Conservation (phyloP, 2,888 invertebrate genomes). For the Aphidoletes aphidimyza region DNA sequence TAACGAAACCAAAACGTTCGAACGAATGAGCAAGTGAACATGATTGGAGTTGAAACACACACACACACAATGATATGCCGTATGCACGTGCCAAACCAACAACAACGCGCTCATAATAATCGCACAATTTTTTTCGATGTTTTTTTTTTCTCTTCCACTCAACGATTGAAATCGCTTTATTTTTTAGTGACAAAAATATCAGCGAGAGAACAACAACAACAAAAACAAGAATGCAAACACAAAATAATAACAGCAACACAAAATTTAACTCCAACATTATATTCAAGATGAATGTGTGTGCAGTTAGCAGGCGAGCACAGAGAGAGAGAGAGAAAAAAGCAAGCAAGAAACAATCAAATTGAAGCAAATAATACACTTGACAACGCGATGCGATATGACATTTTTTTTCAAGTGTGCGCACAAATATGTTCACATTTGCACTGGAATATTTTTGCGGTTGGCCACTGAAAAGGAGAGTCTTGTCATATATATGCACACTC, state of each 20-base stretch:
- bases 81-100: constrained; percentile 39
- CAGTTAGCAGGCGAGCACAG: background rate
- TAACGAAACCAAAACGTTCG: background rate
- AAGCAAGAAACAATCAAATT: no score
- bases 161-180: background rate
- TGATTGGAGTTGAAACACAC: no score
- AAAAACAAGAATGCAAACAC: no score
- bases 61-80: background rate
- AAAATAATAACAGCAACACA: background rate
- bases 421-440: no score
- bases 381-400: constrained; percentile 34
- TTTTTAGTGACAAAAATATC: constrained; percentile 24
- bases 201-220: no score
- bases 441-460: background rate
- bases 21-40: background rate
- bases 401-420: background rate
- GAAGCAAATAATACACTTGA: background rate
- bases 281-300: background rate
- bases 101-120: background rate
- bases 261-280: background rate
- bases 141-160: background rate
- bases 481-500: background rate
- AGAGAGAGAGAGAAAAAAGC: background rate
- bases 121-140: background rate
- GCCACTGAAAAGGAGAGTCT: background rate